Base-by-base conservation (phyloP, 2,888 invertebrate genomes). In the Anagyrus pseudococci region DNA sequence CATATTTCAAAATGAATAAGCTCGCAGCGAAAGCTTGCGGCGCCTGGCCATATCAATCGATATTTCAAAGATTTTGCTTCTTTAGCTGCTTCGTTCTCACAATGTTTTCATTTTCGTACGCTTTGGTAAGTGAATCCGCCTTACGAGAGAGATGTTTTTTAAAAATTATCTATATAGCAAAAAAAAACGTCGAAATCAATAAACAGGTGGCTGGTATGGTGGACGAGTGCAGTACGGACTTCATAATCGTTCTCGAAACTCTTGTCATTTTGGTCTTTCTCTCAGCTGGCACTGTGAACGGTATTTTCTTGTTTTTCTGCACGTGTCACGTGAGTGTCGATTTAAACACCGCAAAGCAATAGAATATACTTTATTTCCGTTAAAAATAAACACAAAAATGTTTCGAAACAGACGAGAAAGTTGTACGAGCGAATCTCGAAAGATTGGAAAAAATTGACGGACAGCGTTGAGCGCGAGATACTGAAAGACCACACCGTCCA, bases 41-140 rank as follows among this genome's bases (percentile, higher is more conserved):
- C 19, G n/a, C 29, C 29, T 49, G 29, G 26, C 48, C 48, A 17
- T 13, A 29, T 15, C 48, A 49, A 49, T 49, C 48, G 17, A 49
- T 17, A 19, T 6, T 49, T n/a, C 6, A 49, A 49, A 29, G 29
- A 26, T 10, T n/a, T n/a, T 29, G 7, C 7, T 7, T 17, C 7
- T 49, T 49, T 29, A 7, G 7, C 13, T 29, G 10, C 15, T 47
- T 22, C 4, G 23, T 7, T 6, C 23, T 47, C 10, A 22, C 22
- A 10, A 23, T 3, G 10, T 19, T 15, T 13, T 8, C 10, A 15
- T 47, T 47, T 15, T 7, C 23, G 6, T 47, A 10, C 15, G 25
- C 23, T 47, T 13, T 20, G 19, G n/a, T n/a, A 17, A 17, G 8
- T 43, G 17, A 43, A n/a, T n/a, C n/a, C n/a, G n/a, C n/a, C n/a